A percentile compares a stretch with the other conserved stretches of the same genome.
phyloP scores from a whole-genome alignment of 2,888 invertebrate genomes.

The Pheosia tremula region DNA sequence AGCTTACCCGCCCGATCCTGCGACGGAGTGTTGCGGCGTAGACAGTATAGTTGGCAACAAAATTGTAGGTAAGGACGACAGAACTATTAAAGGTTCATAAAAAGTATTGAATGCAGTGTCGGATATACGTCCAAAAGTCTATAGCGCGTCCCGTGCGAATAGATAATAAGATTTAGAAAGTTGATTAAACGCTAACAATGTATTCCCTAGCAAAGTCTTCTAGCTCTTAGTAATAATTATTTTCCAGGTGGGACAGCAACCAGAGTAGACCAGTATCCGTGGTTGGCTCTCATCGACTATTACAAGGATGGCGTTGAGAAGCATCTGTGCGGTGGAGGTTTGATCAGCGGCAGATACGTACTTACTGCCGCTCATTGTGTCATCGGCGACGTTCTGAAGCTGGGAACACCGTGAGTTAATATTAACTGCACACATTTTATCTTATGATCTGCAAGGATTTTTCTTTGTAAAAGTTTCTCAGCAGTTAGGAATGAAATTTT shows the following conservation, averaged over 20 bases:
- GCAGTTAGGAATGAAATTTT: too few species aligned
- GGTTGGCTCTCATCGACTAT: constrained; percentile 82
- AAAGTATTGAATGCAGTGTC: too few species aligned
- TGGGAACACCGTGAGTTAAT: constrained; percentile 71
- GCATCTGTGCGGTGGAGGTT: constrained; percentile 66
- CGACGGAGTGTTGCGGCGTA: constrained; percentile 59
- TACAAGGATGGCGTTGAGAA: constrained; percentile 34
- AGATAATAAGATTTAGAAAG: too few species aligned
- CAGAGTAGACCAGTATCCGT: constrained; percentile 82
- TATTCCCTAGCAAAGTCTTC: too few species aligned
- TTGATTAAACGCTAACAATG: too few species aligned
- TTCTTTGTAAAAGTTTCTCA: too few species aligned
- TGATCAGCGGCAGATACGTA: constrained; percentile 81
- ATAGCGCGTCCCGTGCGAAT: too few species aligned
- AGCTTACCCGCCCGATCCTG: constrained; percentile 52
- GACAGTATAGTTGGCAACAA: constrained; percentile 51
- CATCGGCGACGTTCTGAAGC: constrained; percentile 54
- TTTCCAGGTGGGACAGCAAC: constrained; percentile 61
- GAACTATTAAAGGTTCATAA: not conserved
- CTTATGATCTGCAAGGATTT: too few species aligned
- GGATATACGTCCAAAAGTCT: too few species aligned
- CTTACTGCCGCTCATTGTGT: constrained; percentile 85
- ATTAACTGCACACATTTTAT: too few species aligned
- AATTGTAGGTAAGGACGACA: constrained; percentile 52
- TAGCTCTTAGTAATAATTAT: not conserved